phyloP scores from a whole-genome alignment of 2,797 vertebrate genomes.

The Gallinago stenura region DNA sequence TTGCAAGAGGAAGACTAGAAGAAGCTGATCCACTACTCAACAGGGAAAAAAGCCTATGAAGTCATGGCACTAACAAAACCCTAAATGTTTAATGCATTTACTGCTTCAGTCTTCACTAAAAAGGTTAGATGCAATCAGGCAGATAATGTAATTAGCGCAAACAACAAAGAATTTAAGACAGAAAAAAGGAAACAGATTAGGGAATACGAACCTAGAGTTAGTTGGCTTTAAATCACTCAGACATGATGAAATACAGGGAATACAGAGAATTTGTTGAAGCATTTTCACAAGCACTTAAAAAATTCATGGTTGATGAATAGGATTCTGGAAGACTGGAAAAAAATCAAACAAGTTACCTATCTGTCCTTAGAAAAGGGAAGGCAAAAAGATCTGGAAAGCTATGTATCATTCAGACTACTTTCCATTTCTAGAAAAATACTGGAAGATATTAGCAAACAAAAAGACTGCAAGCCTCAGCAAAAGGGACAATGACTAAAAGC shows the following conservation, averaged over 20 bases:
- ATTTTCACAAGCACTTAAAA: slow-evolving; percentile 18
- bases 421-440: background rate
- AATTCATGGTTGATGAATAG: background rate
- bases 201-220: background rate
- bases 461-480: background rate
- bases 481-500: background rate
- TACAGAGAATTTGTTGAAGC: background rate
- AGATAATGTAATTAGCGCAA: background rate
- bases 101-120: background rate
- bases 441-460: background rate
- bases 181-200: background rate
- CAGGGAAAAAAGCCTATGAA: background rate
- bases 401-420: background rate
- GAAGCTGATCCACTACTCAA: background rate
- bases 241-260: background rate
- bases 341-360: background rate
- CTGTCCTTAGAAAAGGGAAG: background rate
- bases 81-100: background rate
- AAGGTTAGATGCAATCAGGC: background rate
- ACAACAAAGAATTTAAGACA: background rate
- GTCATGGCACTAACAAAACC: background rate
- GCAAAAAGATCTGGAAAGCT: background rate
- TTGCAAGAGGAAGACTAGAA: background rate
- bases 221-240: background rate
- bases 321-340: background rate